Evolutionary conservation across 2,888 invertebrate species (phyloP).

Genomic region (Rhodophaea formosa): DNA sequence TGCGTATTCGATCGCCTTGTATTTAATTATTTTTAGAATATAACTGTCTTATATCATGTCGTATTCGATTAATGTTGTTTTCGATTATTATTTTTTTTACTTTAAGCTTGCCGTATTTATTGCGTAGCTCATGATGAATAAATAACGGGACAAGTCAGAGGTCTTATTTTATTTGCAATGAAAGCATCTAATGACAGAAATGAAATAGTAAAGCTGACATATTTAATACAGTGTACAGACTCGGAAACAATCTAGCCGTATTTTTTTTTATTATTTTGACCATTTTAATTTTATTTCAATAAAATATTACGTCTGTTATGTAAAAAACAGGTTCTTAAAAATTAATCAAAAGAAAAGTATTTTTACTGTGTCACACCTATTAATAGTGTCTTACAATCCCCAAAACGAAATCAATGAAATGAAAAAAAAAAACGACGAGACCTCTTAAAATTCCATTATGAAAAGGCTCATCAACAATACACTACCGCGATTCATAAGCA

Average conservation of each 20-base stretch:
- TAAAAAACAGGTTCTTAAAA: too few relatives aligned
- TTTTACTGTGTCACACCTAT: too few relatives aligned
- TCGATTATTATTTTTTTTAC: slow-evolving; percentile 8
- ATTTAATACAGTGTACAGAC: too few relatives aligned
- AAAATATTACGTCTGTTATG: too few relatives aligned
- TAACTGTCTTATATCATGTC: not conserved
- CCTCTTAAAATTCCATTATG: slow-evolving; percentile 59
- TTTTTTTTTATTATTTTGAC: too few relatives aligned
- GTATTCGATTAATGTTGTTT: not conserved
- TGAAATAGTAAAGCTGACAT: too few relatives aligned
- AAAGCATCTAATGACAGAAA: too few relatives aligned
- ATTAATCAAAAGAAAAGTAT: too few relatives aligned
- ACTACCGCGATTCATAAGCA: slow-evolving; percentile 41
- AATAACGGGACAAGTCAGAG: too few relatives aligned
- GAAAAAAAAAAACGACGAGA: slow-evolving; percentile 1
- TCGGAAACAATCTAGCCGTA: too few relatives aligned
- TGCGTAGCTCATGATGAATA: not conserved
- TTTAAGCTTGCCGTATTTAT: not conserved
- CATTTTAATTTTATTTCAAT: too few relatives aligned
- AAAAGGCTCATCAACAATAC: slow-evolving; percentile 36
- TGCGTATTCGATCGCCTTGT: slow-evolving; percentile 35
- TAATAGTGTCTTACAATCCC: not conserved
- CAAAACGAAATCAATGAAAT: slow-evolving; percentile 6
- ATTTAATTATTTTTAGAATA: not conserved
- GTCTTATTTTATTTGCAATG: too few relatives aligned